phyloP scores from a whole-genome alignment of 2,888 invertebrate genomes.

The Epistrophella euchroma region DNA sequence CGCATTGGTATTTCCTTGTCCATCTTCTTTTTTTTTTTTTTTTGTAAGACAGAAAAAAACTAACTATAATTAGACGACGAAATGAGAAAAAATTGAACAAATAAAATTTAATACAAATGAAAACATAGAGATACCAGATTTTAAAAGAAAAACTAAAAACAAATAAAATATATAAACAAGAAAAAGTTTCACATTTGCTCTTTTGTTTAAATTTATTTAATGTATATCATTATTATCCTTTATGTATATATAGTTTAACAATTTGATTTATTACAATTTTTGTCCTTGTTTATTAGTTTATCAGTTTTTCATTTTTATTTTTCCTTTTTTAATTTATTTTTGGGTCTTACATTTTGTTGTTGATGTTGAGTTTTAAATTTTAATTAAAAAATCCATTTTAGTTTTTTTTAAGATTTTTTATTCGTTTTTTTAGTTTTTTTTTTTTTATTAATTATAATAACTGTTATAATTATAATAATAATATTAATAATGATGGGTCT shows the following conservation, averaged over 20 bases:
- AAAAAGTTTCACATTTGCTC: conserved; percentile 40
- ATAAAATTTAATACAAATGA: background rate
- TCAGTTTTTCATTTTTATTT: conserved; percentile 34
- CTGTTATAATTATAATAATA: conserved; percentile 72
- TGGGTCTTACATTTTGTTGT: conserved; percentile 24
- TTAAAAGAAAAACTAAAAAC: background rate
- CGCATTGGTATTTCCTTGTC: too few species aligned
- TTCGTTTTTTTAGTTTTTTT: conserved; percentile 51
- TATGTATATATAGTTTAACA: conserved; percentile 74
- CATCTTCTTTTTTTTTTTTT: too few species aligned
- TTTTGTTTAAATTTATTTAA: conserved; percentile 49
- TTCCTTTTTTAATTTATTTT: conserved; percentile 14
- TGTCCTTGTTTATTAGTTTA: conserved; percentile 31
- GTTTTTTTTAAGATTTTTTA: conserved; percentile 61
- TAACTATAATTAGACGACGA: too few species aligned
- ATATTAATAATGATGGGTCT: conserved; percentile 72
- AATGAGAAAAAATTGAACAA: background rate
- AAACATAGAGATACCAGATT: background rate
- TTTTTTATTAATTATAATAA: conserved; percentile 72
- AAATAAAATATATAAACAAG: conserved; percentile 47
- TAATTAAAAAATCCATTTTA: conserved; percentile 49
- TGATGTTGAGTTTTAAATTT: conserved; percentile 24
- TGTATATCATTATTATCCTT: conserved; percentile 63
- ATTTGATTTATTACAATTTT: conserved; percentile 68
- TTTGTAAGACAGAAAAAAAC: too few species aligned